Evolutionary conservation across 2,113 vertebrate species (phyloP).

Genomic region (Larimichthys polyactis): DNA sequence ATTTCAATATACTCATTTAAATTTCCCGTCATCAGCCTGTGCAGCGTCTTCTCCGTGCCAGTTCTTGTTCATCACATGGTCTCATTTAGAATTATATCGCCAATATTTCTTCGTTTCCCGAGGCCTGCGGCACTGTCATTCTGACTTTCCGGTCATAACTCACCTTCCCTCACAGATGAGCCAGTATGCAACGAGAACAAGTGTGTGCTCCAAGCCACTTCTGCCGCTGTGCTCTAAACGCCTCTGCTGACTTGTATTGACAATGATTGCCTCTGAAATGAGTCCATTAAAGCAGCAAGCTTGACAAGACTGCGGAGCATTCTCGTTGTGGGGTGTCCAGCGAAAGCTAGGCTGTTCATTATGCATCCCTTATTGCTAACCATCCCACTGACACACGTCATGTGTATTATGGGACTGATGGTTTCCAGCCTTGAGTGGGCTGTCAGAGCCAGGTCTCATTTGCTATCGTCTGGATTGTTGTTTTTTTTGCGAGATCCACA

Average conservation of each 20-base stretch:
- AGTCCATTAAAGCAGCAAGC: conserved; percentile 90
- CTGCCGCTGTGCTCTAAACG: conserved; percentile 82
- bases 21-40: conserved; percentile 89
- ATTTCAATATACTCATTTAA: conserved; percentile 93
- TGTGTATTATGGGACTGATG: conserved; percentile 77
- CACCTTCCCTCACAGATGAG: conserved; percentile 84
- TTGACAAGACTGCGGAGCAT: conserved; percentile 83
- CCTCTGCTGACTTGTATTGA: conserved; percentile 89
- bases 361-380: conserved; percentile 78
- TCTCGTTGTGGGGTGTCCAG: conserved; percentile 60
- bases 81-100: conserved; percentile 83
- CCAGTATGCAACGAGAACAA: conserved; percentile 82
- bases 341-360: conserved; percentile 74
- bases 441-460: conserved; percentile 80
- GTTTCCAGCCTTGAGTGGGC: conserved; percentile 68
- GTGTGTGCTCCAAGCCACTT: conserved; percentile 79
- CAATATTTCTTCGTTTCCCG: conserved; percentile 59
- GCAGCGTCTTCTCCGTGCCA: background rate
- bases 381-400: conserved; percentile 76
- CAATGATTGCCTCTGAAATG: conserved; percentile 94
- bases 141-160: conserved; percentile 89
- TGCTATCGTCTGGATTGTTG: conserved; percentile 69
- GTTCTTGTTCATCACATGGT: conserved; percentile 27
- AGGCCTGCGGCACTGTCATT: conserved; percentile 86
- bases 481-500: conserved; percentile 36